Evolutionary conservation across 2,113 vertebrate genomes (phyloP), one percentile per base, ranked within the genome.

Genomic region (Esox niger): DNA sequence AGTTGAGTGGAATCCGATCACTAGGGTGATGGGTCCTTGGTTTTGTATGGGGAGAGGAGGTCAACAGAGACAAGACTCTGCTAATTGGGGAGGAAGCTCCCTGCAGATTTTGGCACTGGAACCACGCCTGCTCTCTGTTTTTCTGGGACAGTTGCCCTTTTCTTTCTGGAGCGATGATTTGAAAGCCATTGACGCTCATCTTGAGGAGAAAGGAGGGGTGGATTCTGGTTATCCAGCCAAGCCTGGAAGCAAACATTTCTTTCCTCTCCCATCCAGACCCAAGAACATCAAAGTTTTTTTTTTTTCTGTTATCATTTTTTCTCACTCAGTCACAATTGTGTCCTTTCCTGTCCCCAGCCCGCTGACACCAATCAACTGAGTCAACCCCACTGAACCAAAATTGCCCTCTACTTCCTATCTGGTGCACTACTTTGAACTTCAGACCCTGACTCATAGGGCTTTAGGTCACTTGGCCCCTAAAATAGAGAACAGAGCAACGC

Each of bases 141-240:
- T 7, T 56, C 54, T 56, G 13, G 54, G 54, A 56, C 21, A 56
- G 23, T 56, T 56, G 54, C 54, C 54, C 17, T n/a, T 23, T 6
- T 56, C 54, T 9, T 21, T 56, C 26, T 56, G 54, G 23, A 25
- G 54, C 11, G 2, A 26, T 21, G 23, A n/a, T 27, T 27, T 57
- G 55, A 57, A 57, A 27, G 8, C 26, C 27, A 29, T 29, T 1
- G 5, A 21, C 26, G 54, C 17, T 26, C 21, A 26, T 56, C 54
- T 26, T 56, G 21, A 26, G 21, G 13, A 7, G 15, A 25, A 26
- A 11, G 21, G 62, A 21, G 27, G n/a, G 26, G 35, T 25, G 31
- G 21, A 35, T 25, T 21, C 55, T n/a, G 10, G 25, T n/a, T 57
- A n/a, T 29, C 32, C 59, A 59, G 32, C 62, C 70, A 67, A 46